Evolutionary conservation across 2,113 vertebrate genomes (phyloP), one percentile per base, ranked within the genome.

Genomic region (Carollia perspicillata): DNA sequence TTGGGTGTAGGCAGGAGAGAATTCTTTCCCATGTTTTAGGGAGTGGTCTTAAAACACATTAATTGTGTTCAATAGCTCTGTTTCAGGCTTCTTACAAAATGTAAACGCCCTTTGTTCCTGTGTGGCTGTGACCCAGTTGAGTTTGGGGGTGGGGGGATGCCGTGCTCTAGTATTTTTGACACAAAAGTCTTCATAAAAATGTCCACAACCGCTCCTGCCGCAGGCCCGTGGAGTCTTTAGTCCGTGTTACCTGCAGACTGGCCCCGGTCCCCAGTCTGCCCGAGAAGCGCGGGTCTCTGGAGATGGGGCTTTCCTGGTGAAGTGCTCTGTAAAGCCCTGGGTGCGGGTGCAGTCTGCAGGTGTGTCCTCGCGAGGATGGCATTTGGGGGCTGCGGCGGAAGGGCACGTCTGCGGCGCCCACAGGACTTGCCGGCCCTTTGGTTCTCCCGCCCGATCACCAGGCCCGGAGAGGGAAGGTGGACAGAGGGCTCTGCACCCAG

Each of bases 61-160:
- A 44, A 49, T 85, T 95, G 92, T 84, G 65, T 84, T 60, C 23
- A 13, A 13, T 53, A 28, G 14, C 71, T 94, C 53, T 81, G 7
- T 66, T 88, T 65, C 78, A 68, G 44, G 84, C 49, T 92, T 95
- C 90, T 78, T 89, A 28, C 7, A 28, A 60, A 60, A 89, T 81
- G 95, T 93, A 95, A 95, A 95, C 80, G 90, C 69, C 37, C 37
- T 92, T 92, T 96, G 55, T 95, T 65, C 91, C 68, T 72, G 42
- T 72, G 55, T 69, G 66, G 66, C 90, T 91, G 23, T 55, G 65
- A 87, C 23, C 33, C 12, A 20, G 12, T 42, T 78, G 75, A 14
- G 22, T 55, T 94, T 79, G 71, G 66, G 71, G 66, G 71, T 60
- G 49, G 49, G 71, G 71, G 75, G 40, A 40, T 93, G 77, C 49